Evolutionary conservation across 1,140 invertebrate genomes (phyloP), one percentile per base, ranked within the genome.

Genomic region (Drosophila mayri): DNA sequence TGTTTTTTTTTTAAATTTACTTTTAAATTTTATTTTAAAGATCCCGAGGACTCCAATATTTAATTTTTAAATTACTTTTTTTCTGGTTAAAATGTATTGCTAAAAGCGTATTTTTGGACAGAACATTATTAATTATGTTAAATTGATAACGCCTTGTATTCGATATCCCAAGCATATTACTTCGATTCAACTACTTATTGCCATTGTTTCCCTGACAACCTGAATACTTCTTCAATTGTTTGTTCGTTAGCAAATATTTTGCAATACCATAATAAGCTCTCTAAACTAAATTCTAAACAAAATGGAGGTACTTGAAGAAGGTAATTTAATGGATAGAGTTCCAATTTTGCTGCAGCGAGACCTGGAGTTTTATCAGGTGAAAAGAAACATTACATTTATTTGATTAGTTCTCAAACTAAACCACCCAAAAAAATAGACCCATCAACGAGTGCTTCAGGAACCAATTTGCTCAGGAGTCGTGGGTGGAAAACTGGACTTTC

Each of bases 251-350:
- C n/a, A 2, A 46, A 35, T 40, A 32, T 14, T 44, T 30, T 1
- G 22, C 14, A 41, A 6, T 37, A 28, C 1, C 4, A 20, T 14
- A 37, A 14, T 25, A 40, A 37, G 9, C 22, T 58, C 3, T 14
- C 14, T 25, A 14, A 58, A 40, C 12, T 16, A 38, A 60, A 44
- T 5, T 22, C 25, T 12, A 28, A 16, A 1, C 12, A 61, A 82
- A 50, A 97, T 97, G 96, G 96, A 97, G 92, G 95, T 97, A 64
- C 96, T 97, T 93, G 96, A 97, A 94, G 96, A 97, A 94, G 96
- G 96, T 28, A 97, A 96, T 94, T 95, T 97, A 92, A 96, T 97
- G 94, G 96, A 97, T 93, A 94, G 96, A 70, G 96, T 96, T 44
- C 94, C 95, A 71, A 96, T 96, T 82, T 93, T 97, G 40, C 93